Percentiles rank a stretch among this genome's conserved stretches.
Conservation (phyloP, 2,888 invertebrate species). For the Liopterus haemorrhoidalis region DNA sequence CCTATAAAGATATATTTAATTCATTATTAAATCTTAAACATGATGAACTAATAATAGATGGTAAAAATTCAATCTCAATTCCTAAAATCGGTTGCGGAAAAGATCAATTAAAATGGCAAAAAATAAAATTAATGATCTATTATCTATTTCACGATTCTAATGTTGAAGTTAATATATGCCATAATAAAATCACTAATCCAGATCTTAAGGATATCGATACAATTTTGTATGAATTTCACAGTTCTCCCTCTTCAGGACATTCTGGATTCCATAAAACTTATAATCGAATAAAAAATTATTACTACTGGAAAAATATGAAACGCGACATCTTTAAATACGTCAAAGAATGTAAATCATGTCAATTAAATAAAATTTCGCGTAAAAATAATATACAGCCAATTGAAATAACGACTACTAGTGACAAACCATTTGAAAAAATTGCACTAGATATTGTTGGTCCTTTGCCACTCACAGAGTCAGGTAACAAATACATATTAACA, state of each 20-base stretch:
- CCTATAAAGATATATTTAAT: constrained; percentile 31
- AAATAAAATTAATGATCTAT: constrained; percentile 8
- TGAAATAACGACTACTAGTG: constrained; percentile 33
- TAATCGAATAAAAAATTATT: constrained; percentile 32
- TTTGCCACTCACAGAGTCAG: constrained; percentile 33
- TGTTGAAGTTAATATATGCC: constrained; percentile 28
- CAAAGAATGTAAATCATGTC: constrained; percentile 32
- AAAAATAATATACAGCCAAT: constrained; percentile 30
- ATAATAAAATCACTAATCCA: constrained; percentile 20
- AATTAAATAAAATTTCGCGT: constrained; percentile 30
- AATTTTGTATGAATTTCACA: constrained; percentile 31
- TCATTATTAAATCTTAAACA: constrained; percentile 12
- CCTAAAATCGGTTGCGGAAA: not conserved
- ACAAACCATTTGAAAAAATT: constrained; percentile 34
- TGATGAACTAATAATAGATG: constrained; percentile 7
- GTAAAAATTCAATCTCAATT: constrained; percentile 3
- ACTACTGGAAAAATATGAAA: constrained; percentile 37
- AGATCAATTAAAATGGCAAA: constrained; percentile 9
- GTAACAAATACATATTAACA: constrained; percentile 39
- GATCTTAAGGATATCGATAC: constrained; percentile 24
- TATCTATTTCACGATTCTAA: constrained; percentile 27
- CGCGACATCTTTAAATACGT: constrained; percentile 36
- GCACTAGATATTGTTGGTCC: constrained; percentile 39
- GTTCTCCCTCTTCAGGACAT: constrained; percentile 29
- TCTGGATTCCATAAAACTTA: constrained; percentile 32